phyloP scores from a whole-genome alignment of 2,797 vertebrate genomes.

The Xenentodon cancila region DNA sequence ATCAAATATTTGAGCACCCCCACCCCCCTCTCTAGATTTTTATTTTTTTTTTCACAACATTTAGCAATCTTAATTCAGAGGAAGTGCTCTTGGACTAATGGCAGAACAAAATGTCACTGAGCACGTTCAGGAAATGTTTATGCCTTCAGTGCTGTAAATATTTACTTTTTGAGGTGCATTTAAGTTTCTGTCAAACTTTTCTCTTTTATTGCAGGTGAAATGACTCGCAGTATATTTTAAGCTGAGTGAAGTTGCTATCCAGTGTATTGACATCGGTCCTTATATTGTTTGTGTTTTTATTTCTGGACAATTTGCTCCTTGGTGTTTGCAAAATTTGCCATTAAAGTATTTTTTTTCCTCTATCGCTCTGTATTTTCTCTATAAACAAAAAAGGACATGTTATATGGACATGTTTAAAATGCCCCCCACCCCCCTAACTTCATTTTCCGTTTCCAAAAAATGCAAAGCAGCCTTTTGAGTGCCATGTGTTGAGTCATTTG shows the following conservation, averaged over 20 bases:
- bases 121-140: conserved; percentile 20
- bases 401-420: conserved; percentile 39
- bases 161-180: not conserved
- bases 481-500: conserved; percentile 38
- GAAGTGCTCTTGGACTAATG: not conserved
- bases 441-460: conserved; percentile 36
- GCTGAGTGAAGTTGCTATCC: not conserved
- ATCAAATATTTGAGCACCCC: conserved; percentile 15
- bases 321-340: conserved; percentile 11
- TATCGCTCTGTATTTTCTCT: conserved; percentile 10
- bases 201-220: conserved; percentile 28
- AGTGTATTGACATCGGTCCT: not conserved
- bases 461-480: conserved; percentile 35
- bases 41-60: not conserved
- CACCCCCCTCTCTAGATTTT: not conserved
- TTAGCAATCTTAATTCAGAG: not conserved
- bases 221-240: conserved; percentile 9
- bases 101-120: conserved; percentile 1
- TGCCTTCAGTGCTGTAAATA: conserved; percentile 15
- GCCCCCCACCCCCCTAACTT: conserved; percentile 8
- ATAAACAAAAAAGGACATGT: conserved; percentile 16
- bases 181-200: not conserved
- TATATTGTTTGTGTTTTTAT: conserved; percentile 21
- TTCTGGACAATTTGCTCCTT: conserved; percentile 17
- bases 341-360: conserved; percentile 9